Conservation (phyloP, 2,113 vertebrate species). For the Archilochus colubris region DNA sequence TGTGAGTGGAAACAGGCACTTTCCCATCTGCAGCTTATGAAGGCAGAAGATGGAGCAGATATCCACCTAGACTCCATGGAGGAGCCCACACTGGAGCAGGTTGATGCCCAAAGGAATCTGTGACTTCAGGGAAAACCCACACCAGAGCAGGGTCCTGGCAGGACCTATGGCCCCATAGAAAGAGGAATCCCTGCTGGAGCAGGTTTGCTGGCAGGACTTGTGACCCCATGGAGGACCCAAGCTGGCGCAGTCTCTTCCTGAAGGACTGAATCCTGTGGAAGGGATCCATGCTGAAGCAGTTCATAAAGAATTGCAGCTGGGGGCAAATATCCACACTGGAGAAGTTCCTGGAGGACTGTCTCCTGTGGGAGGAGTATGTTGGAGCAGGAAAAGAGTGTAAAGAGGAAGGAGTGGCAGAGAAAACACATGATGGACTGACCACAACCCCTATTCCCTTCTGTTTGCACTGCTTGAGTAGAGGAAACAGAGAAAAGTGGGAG, state of each 20-base stretch:
- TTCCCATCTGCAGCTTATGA: neutral
- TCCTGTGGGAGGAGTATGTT: neutral
- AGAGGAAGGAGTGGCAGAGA: neutral
- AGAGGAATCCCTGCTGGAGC: too few relatives aligned
- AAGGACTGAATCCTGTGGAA: neutral
- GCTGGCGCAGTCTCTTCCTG: neutral
- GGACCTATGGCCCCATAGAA: neutral
- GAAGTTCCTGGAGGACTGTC: neutral
- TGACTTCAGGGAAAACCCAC: neutral
- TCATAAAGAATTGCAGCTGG: neutral
- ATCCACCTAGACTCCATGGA: neutral
- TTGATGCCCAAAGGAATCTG: neutral
- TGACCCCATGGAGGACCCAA: neutral
- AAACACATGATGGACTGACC: too few relatives aligned
- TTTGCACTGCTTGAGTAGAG: accelerated
- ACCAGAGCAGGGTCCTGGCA: neutral
- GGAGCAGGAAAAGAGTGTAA: neutral
- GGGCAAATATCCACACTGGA: neutral
- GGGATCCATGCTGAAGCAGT: neutral
- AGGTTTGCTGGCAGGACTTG: too few relatives aligned
- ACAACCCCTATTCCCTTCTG: accelerated
- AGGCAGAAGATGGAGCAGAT: too few relatives aligned
- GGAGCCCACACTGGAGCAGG: too few relatives aligned
- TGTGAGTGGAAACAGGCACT: neutral
- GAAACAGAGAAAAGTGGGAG: neutral